phyloP scores from a whole-genome alignment of 2,797 vertebrate genomes.

The Catostomus latipinnis region DNA sequence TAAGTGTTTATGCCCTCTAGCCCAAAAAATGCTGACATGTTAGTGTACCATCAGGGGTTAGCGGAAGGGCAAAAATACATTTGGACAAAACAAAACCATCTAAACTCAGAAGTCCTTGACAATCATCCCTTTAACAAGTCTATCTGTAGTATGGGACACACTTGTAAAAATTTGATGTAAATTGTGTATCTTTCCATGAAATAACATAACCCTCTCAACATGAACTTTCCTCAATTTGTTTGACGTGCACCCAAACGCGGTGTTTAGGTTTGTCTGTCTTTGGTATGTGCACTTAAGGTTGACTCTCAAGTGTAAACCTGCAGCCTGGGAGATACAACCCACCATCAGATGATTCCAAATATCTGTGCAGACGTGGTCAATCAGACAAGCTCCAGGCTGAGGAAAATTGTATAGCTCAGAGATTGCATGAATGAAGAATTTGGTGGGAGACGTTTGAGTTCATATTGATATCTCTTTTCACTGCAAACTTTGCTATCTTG shows the following conservation, averaged over 20 bases:
- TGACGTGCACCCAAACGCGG: conserved; percentile 80
- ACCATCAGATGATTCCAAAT: conserved; percentile 42
- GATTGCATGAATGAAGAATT: no score
- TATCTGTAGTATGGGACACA: conserved; percentile 72
- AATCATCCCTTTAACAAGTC: conserved; percentile 46
- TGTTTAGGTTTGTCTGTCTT: conserved; percentile 83
- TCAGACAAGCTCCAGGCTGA: conserved; percentile 4
- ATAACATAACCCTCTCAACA: conserved; percentile 64
- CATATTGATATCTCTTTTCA: no score
- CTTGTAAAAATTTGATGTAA: conserved; percentile 74
- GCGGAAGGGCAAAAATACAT: conserved; percentile 18
- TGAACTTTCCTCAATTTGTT: conserved; percentile 78
- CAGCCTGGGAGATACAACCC: conserved; percentile 47
- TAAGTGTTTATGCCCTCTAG: conserved; percentile 5
- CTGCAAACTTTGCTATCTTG: no score
- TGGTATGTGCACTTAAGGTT: conserved; percentile 60
- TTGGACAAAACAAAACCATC: conserved; percentile 16
- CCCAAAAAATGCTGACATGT: background rate
- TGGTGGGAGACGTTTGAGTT: no score
- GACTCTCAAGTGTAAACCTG: conserved; percentile 63
- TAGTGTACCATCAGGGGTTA: conserved; percentile 9
- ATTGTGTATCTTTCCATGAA: conserved; percentile 62
- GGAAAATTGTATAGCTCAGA: no score
- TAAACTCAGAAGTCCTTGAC: conserved; percentile 20
- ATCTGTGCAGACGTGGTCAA: conserved; percentile 39